Evolutionary conservation across 1,140 invertebrate genomes (phyloP).

Genomic region (Temnothorax nylanderi): DNA sequence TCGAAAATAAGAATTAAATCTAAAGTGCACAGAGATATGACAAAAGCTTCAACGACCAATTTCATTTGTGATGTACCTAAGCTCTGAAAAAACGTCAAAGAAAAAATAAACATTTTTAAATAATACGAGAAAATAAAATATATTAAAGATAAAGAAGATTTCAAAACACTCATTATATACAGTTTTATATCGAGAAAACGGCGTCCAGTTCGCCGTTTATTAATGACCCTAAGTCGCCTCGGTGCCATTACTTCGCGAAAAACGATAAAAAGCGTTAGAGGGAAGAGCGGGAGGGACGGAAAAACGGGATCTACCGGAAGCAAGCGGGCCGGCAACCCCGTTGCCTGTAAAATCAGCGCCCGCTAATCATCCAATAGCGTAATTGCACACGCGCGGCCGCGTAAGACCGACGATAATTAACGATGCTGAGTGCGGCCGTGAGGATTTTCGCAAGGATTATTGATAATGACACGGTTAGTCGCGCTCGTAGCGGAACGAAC

Average conservation of each 20-base stretch:
- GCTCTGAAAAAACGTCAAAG: neutral
- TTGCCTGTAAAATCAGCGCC: conserved; percentile 57
- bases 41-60: neutral
- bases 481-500: conserved; percentile 43
- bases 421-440: conserved; percentile 44
- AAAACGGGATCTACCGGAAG: conserved; percentile 68
- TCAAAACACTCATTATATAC: neutral
- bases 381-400: conserved; percentile 67
- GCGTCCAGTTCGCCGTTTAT: neutral
- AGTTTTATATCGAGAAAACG: neutral
- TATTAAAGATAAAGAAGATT: neutral
- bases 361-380: conserved; percentile 77
- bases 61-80: neutral
- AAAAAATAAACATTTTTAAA: neutral
- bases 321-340: conserved; percentile 14
- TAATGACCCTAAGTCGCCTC: conserved; percentile 19
- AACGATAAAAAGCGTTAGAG: conserved; percentile 50
- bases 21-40: neutral
- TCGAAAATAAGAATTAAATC: neutral
- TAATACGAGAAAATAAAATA: neutral
- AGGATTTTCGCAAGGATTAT: conserved; percentile 56
- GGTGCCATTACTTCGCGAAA: neutral
- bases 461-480: conserved; percentile 55
- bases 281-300: conserved; percentile 59
- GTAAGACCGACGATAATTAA: conserved; percentile 74